Conservation (phyloP, 2,888 invertebrate species). For the Standfussiana lucernea region DNA sequence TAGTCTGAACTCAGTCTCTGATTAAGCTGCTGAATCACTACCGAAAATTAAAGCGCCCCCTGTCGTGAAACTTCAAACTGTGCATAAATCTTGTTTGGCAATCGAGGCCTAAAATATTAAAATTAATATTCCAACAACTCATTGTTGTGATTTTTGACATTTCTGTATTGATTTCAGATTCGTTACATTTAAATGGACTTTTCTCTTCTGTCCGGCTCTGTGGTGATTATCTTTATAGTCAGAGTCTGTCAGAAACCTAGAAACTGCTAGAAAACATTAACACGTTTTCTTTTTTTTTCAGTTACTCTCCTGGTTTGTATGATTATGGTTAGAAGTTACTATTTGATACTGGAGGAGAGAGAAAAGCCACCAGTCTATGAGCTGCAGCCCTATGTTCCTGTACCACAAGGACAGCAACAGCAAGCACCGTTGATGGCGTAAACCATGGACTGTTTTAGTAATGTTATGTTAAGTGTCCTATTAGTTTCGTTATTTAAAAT, state of each 20-base stretch:
- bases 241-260: conserved; percentile 21
- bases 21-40: neutral
- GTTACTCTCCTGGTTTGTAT: conserved; percentile 82
- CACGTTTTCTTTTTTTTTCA: conserved; percentile 61
- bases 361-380: conserved; percentile 79
- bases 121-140: neutral
- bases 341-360: conserved; percentile 81
- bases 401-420: conserved; percentile 64
- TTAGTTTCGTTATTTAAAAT: conserved; percentile 24
- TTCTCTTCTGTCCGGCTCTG: conserved; percentile 35
- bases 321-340: conserved; percentile 82
- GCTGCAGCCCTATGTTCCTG: conserved; percentile 80
- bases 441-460: neutral
- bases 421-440: conserved; percentile 73
- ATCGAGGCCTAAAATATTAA: neutral
- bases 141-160: conserved; percentile 6
- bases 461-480: conserved; percentile 12
- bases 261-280: neutral
- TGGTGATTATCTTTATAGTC: conserved; percentile 39
- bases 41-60: neutral
- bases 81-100: neutral
- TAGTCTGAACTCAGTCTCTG: neutral
- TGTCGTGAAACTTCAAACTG: neutral
- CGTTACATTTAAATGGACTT: conserved; percentile 22
- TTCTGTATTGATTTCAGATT: conserved; percentile 39